A percentile compares a stretch with the other conserved stretches of the same genome.
Evolutionary conservation across 64 coral and sea anemone species (phyloP).

Genomic region (Stichodactyla mertensii): DNA sequence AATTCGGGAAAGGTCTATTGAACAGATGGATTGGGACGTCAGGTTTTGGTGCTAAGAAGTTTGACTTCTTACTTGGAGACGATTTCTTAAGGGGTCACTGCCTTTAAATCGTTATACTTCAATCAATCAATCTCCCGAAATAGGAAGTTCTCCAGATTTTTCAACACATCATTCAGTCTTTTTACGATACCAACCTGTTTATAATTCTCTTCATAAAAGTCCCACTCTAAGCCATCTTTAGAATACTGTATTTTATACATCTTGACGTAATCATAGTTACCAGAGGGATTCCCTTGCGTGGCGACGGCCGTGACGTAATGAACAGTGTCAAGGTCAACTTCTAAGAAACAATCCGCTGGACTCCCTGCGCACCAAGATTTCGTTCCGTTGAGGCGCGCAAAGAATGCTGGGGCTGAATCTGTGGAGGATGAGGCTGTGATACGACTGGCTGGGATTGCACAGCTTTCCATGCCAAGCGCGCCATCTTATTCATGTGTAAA

Average conservation of each 20-base stretch:
- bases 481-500: not conserved
- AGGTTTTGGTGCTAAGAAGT: too few species aligned
- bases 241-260: conserved; percentile 56
- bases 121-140: too few species aligned
- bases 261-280: conserved; percentile 58
- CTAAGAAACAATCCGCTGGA: conserved; percentile 40
- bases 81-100: too few species aligned
- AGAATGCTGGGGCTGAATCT: conserved; percentile 49
- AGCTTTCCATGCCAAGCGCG: conserved; percentile 38
- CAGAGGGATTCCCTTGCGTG: conserved; percentile 59
- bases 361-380: conserved; percentile 47
- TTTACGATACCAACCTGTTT: conserved; percentile 21
- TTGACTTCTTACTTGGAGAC: too few species aligned
- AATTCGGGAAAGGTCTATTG: too few species aligned
- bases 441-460: conserved; percentile 38
- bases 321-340: conserved; percentile 43
- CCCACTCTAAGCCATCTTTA: conserved; percentile 42
- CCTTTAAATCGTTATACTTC: too few species aligned
- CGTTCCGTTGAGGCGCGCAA: conserved; percentile 42
- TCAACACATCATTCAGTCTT: not conserved
- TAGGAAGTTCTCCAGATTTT: too few species aligned
- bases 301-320: conserved; percentile 54
- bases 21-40: too few species aligned
- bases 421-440: conserved; percentile 56
- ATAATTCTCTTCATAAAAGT: conserved; percentile 32